Percentiles rank a stretch among this genome's conserved stretches.
These are phyloP conservation scores for Passerina amoena DNA, from an alignment of 2,113 vertebrate species.

Conservation along the genomic window DNA sequence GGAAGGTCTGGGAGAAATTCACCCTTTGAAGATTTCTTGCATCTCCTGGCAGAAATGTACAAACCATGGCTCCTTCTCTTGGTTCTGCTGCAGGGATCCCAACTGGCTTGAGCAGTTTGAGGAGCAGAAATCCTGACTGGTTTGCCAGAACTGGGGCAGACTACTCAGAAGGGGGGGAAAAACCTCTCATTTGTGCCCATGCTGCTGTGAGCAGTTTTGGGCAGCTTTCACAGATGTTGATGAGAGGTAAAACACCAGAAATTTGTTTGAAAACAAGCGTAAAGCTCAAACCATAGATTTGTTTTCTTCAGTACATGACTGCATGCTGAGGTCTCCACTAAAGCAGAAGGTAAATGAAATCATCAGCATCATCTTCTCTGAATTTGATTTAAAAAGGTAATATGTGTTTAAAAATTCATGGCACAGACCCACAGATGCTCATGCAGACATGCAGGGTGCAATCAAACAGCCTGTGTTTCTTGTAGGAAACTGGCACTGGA, in stretches of 20 bases:
- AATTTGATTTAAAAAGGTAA: not conserved
- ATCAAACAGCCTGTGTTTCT: not conserved
- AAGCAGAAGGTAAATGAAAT: conserved; percentile 11
- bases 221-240: not conserved
- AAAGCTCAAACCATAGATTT: not conserved
- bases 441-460: not conserved
- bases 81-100: not conserved
- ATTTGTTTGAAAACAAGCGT: not conserved
- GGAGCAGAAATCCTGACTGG: not conserved
- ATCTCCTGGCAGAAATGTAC: not conserved
- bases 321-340: not conserved
- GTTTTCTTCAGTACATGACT: not conserved
- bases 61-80: accelerated
- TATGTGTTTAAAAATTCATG: not conserved
- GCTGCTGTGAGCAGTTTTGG: not conserved
- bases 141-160: not conserved
- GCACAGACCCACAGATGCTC: not conserved
- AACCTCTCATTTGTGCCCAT: not conserved
- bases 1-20: not conserved
- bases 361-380: not conserved
- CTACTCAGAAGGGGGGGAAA: not conserved
- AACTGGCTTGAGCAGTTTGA: not conserved
- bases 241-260: not conserved
- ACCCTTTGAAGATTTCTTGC: not conserved
- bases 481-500: not conserved